phyloP scores from a whole-genome alignment of 2,888 invertebrate genomes.

The Eupeodes latifasciatus region DNA sequence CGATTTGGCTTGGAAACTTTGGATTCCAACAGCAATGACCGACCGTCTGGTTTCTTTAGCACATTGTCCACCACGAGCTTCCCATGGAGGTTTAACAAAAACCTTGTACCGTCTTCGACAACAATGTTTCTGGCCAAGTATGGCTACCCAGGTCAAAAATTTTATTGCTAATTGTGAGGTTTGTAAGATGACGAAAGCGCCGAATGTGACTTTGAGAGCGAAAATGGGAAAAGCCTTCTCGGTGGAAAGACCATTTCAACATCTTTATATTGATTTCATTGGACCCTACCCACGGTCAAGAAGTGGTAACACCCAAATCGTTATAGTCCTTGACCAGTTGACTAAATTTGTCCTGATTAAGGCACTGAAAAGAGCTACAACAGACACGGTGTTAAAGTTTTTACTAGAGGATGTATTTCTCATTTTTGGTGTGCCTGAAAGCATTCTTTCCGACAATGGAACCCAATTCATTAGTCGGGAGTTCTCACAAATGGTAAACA shows the following conservation, averaged over 20 bases:
- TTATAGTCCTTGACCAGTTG: conserved; percentile 13
- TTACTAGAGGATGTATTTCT: conserved; percentile 18
- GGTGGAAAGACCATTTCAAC: conserved; percentile 28
- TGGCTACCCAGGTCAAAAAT: conserved; percentile 18
- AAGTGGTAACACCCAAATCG: conserved; percentile 18
- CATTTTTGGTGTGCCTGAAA: conserved; percentile 30
- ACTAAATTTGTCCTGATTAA: conserved; percentile 27
- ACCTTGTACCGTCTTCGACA: not conserved
- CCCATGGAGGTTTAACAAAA: conserved; percentile 22
- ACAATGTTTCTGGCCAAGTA: conserved; percentile 27
- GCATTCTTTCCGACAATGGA: conserved; percentile 22
- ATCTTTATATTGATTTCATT: conserved; percentile 13
- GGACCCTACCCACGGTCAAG: conserved; percentile 19
- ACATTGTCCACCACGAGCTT: conserved; percentile 11
- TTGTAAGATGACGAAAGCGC: conserved; percentile 20
- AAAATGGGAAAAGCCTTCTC: conserved; percentile 16
- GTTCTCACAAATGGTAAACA: conserved; percentile 1
- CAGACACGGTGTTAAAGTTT: not conserved
- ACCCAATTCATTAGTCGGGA: conserved; percentile 19
- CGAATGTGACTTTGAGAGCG: not conserved
- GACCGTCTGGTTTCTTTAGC: not conserved
- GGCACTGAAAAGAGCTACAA: not conserved
- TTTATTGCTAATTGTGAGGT: conserved; percentile 14
- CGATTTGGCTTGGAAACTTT: conserved; percentile 22
- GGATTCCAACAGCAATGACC: conserved; percentile 27